Evolutionary conservation across 2,797 vertebrate genomes (phyloP).

Genomic region (Peromyscus nudipes): DNA sequence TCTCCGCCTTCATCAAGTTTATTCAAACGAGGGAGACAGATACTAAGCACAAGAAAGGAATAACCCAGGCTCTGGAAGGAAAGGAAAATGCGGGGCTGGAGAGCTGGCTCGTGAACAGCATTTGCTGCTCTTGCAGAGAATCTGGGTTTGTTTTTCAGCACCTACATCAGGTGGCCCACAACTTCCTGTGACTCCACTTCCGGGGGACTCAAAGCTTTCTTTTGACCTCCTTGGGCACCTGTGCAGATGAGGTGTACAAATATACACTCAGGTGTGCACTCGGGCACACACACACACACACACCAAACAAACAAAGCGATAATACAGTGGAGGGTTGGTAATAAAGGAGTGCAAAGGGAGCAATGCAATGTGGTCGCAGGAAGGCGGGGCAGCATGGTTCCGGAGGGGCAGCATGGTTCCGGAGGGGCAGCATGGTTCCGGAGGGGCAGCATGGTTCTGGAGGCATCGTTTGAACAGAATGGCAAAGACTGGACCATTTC

Average conservation of each 20-base stretch:
- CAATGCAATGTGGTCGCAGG: too few species aligned
- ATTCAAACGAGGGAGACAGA: not conserved
- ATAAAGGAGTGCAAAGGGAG: not conserved
- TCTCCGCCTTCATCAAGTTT: not conserved
- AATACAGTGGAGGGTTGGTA: not conserved
- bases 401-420: not conserved
- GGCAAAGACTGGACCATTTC: not conserved
- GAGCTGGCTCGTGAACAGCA: not conserved
- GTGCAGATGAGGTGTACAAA: not conserved
- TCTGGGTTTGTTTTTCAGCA: not conserved
- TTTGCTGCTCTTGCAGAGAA: not conserved
- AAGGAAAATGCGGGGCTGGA: not conserved
- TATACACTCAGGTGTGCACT: not conserved
- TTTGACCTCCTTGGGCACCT: too few species aligned
- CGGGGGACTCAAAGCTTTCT: too few species aligned
- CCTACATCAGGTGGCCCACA: not conserved
- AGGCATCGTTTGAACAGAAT: not conserved
- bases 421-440: not conserved
- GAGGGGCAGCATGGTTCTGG: not conserved
- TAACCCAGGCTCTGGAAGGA: too few species aligned
- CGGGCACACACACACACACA: not conserved
- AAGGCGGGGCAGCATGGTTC: not conserved
- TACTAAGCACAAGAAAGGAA: not conserved
- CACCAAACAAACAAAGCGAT: not conserved
- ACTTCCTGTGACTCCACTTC: too few species aligned